Conservation (phyloP, 2,113 vertebrate genomes). For the Axis porcinus region DNA sequence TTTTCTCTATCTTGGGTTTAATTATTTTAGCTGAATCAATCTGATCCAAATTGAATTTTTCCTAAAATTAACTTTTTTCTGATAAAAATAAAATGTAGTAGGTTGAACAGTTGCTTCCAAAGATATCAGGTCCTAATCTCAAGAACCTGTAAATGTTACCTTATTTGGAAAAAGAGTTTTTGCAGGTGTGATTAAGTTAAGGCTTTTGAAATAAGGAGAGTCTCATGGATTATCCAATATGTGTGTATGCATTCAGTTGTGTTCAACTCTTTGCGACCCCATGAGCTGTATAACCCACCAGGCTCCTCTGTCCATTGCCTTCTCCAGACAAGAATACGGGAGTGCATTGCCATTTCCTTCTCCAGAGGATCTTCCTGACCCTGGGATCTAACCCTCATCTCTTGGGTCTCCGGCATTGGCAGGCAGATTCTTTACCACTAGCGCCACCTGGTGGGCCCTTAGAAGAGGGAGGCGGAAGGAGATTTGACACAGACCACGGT, state of each 20-base stretch:
- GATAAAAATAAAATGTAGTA: background rate
- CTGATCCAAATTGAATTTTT: background rate
- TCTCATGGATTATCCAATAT: background rate
- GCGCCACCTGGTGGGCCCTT: background rate
- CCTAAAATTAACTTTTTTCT: background rate
- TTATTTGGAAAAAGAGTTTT: background rate
- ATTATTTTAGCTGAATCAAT: background rate
- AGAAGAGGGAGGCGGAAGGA: background rate
- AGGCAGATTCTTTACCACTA: background rate
- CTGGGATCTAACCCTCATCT: background rate
- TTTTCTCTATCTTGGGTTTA: background rate
- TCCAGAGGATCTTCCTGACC: background rate
- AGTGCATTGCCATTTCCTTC: background rate
- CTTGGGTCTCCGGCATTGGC: background rate
- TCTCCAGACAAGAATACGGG: background rate
- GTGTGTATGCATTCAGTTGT: background rate
- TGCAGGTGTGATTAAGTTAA: background rate
- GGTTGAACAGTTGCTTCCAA: background rate
- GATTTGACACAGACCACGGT: background rate
- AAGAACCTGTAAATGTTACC: background rate
- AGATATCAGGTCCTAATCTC: background rate
- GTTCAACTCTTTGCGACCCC: background rate
- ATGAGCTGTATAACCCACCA: background rate
- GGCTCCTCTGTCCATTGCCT: background rate
- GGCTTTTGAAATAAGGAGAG: background rate